Conservation (phyloP, 2,113 vertebrate species). For the Amazona guildingii region DNA sequence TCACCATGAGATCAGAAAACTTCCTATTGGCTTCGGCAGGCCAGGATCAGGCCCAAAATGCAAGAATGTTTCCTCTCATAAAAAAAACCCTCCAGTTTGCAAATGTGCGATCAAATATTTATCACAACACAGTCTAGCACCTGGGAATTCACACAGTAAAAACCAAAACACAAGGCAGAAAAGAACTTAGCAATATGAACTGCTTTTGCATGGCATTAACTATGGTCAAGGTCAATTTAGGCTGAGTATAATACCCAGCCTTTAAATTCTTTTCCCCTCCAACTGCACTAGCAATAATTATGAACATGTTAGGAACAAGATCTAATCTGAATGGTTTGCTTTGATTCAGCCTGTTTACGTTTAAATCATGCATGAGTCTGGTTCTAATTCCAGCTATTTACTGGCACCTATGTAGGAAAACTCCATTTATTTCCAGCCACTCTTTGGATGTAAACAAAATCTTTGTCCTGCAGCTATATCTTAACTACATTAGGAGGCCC, state of each 20-base stretch:
- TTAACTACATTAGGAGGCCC: constrained; percentile 7
- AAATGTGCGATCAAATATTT: constrained; percentile 35
- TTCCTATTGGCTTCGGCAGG: not conserved
- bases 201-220: constrained; percentile 22
- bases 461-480: constrained; percentile 12
- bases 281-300: constrained; percentile 13
- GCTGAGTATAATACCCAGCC: not conserved
- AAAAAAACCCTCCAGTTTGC: not conserved
- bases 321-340: constrained; percentile 16
- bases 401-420: constrained; percentile 1
- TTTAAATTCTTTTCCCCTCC: not conserved
- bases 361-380: not conserved
- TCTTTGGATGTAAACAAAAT: constrained; percentile 24
- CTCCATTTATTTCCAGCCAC: not conserved
- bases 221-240: not conserved
- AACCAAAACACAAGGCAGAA: not conserved
- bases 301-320: constrained; percentile 21
- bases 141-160: not conserved
- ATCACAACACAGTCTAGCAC: constrained; percentile 14
- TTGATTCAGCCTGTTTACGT: constrained; percentile 30
- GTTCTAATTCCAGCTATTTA: constrained; percentile 32
- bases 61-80: not conserved
- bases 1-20: not conserved
- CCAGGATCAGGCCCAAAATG: not conserved
- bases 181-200: not conserved